These are phyloP conservation scores for Calephelis virginiensis DNA, from an alignment of 1,140 invertebrate species.

Conservation along the genomic window DNA sequence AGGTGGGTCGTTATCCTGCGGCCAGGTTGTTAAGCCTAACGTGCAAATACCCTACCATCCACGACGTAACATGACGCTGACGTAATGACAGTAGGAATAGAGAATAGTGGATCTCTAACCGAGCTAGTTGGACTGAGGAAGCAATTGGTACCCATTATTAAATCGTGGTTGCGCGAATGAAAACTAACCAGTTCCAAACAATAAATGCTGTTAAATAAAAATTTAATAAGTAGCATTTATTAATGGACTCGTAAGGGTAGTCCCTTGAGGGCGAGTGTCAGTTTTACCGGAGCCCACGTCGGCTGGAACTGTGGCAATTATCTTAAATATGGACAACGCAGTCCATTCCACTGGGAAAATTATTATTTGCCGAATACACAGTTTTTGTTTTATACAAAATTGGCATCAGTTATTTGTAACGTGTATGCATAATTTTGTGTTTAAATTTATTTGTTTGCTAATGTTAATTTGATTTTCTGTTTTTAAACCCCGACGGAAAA, in stretches of 20 bases:
- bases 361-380: slow-evolving; percentile 73
- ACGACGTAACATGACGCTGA: too few species aligned
- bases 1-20: too few species aligned
- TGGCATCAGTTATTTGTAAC: slow-evolving; percentile 55
- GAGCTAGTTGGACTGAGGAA: too few species aligned
- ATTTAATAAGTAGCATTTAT: slow-evolving; percentile 73
- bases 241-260: slow-evolving; percentile 72
- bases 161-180: too few species aligned
- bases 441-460: slow-evolving; percentile 10
- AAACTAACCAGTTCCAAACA: slow-evolving; percentile 13
- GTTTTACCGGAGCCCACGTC: slow-evolving; percentile 66
- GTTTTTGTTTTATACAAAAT: slow-evolving; percentile 70
- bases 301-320: slow-evolving; percentile 75
- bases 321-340: slow-evolving; percentile 77
- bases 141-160: too few species aligned
- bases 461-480: neutral
- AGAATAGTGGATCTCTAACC: too few species aligned
- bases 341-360: slow-evolving; percentile 66
- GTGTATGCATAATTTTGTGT: slow-evolving; percentile 15
- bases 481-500: too few species aligned
- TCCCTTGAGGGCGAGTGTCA: slow-evolving; percentile 65
- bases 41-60: too few species aligned
- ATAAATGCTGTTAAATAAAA: slow-evolving; percentile 55
- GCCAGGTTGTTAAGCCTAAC: too few species aligned
- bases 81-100: too few species aligned